Percentiles rank a stretch among this genome's conserved stretches.
These are phyloP conservation scores for Petrocephalus schoutedeni DNA, from an alignment of 2,797 vertebrate species.

Conservation along the genomic window DNA sequence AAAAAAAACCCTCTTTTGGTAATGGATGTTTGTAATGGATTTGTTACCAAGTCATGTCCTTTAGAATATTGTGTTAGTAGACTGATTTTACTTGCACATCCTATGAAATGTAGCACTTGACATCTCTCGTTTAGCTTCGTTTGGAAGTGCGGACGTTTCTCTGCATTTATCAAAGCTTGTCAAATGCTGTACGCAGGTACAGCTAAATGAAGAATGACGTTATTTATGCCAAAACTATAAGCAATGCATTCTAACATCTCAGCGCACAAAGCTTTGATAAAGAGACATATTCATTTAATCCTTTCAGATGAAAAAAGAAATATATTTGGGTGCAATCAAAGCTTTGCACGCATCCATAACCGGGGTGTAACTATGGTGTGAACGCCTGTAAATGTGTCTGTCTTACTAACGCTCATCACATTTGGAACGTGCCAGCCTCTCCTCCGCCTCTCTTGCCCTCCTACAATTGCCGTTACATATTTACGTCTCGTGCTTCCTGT, in stretches of 20 bases:
- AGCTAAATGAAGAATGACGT: background rate
- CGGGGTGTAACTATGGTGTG: conserved; percentile 14
- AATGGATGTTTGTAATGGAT: conserved; percentile 15
- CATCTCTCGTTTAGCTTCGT: conserved; percentile 1
- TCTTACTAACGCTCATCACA: conserved; percentile 26
- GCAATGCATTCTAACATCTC: conserved; percentile 14
- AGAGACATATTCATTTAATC: conserved; percentile 43
- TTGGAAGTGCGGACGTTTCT: background rate
- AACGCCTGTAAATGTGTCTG: conserved; percentile 11
- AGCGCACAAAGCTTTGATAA: conserved; percentile 52
- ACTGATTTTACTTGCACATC: background rate
- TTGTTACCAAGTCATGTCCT: background rate
- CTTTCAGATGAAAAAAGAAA: conserved; percentile 40
- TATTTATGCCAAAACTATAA: background rate
- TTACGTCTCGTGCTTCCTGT: conserved; percentile 67
- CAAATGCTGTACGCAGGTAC: background rate
- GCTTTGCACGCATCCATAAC: conserved; percentile 55
- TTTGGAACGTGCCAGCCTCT: background rate
- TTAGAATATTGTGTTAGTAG: conserved; percentile 1
- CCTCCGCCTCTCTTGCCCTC: conserved; percentile 32
- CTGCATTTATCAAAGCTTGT: conserved; percentile 30
- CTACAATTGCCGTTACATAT: conserved; percentile 7
- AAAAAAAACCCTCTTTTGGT: background rate
- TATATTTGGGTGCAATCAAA: conserved; percentile 57
- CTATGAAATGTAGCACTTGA: background rate